Conservation (phyloP, 2,797 vertebrate species). For the Microctenopoma stevenorrisi region DNA sequence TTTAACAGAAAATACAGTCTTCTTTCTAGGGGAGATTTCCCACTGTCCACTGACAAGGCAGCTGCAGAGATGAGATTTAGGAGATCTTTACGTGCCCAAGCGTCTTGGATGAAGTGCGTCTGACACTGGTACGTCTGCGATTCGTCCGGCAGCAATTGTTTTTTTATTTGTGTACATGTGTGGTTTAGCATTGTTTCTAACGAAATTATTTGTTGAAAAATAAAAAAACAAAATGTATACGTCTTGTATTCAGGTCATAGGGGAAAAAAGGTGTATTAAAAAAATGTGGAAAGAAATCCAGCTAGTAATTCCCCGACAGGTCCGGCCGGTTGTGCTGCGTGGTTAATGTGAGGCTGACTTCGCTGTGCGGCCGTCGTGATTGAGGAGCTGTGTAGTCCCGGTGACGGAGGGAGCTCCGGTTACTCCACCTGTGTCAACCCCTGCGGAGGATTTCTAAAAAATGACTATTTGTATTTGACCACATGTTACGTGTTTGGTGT, state of each 20-base stretch:
- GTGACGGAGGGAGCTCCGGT: constrained; percentile 3
- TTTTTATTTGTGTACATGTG: not conserved
- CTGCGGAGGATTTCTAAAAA: not conserved
- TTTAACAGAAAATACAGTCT: no score
- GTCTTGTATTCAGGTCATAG: rapidly evolving
- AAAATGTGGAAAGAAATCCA: not conserved
- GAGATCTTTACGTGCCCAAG: not conserved
- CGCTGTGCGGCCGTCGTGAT: constrained; percentile 9
- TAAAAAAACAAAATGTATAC: not conserved
- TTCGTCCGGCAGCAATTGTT: rapidly evolving
- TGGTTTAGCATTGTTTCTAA: rapidly evolving
- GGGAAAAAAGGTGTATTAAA: not conserved
- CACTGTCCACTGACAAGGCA: not conserved
- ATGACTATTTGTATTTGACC: not conserved
- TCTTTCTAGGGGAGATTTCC: rapidly evolving
- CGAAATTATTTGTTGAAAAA: no score
- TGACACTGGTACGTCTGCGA: not conserved
- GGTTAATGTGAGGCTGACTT: constrained; percentile 30
- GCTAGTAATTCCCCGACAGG: not conserved
- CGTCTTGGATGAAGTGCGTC: constrained; percentile 43
- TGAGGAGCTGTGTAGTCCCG: constrained; percentile 9
- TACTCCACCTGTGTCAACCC: not conserved
- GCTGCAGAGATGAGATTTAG: not conserved
- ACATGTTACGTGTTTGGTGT: no score
- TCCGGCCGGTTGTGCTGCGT: constrained; percentile 13